These are phyloP conservation scores for Scolopax mira DNA, from an alignment of 2,113 vertebrate species.

Conservation along the genomic window DNA sequence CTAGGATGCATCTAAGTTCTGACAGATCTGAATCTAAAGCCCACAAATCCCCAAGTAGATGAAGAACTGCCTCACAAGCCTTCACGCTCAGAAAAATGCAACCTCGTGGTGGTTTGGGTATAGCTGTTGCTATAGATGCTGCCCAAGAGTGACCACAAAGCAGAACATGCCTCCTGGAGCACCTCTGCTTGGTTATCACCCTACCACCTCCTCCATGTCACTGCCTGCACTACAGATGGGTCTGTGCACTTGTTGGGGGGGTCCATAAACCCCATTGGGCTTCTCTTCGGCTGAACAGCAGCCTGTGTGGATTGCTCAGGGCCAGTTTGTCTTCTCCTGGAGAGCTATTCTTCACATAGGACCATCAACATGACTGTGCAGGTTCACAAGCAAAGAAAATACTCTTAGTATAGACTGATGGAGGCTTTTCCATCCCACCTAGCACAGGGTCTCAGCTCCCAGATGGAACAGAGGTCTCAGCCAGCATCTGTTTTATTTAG, in stretches of 20 bases:
- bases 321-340: neutral
- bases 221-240: neutral
- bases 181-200: neutral
- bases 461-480: neutral
- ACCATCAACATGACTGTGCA: fast-evolving
- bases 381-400: neutral
- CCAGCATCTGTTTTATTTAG: neutral
- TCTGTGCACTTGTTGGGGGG: neutral
- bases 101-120: neutral
- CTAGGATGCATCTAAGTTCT: neutral
- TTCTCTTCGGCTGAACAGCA: neutral
- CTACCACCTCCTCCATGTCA: neutral
- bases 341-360: neutral
- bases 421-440: neutral
- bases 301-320: neutral
- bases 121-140: neutral
- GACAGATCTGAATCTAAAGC: neutral
- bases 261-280: neutral
- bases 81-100: neutral
- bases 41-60: neutral
- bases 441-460: neutral
- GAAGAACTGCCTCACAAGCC: neutral
- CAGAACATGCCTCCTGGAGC: neutral
- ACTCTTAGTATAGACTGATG: neutral
- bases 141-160: fast-evolving